Evolutionary conservation across 2,888 invertebrate species (phyloP).

Genomic region (Ceratothoa steindachneri): DNA sequence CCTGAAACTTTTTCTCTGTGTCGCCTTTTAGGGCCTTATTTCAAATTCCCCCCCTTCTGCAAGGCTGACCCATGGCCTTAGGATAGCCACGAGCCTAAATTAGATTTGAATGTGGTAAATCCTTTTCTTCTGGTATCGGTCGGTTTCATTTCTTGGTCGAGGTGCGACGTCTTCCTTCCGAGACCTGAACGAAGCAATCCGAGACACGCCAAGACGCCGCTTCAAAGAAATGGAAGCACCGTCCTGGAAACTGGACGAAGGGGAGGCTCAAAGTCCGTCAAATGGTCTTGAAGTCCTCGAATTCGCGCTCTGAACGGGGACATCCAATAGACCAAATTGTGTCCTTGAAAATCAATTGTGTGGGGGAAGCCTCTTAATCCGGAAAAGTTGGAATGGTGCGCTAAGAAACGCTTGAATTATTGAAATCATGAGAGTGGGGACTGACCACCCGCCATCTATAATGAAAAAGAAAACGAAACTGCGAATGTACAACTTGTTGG

Average conservation of each 20-base stretch:
- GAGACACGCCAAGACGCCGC: neutral
- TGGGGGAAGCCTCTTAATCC: neutral
- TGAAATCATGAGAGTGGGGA: neutral
- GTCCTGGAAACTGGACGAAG: slow-evolving; percentile 29
- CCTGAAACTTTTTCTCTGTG: neutral
- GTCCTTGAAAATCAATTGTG: neutral
- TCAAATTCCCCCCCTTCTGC: slow-evolving; percentile 22
- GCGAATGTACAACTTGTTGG: neutral
- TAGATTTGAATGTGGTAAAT: slow-evolving; percentile 38
- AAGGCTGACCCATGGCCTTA: slow-evolving; percentile 27
- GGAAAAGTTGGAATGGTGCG: neutral
- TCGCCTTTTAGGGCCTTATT: slow-evolving; percentile 13
- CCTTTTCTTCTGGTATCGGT: slow-evolving; percentile 22
- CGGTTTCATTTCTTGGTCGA: neutral
- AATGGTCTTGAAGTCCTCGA: slow-evolving; percentile 25
- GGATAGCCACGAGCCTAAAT: slow-evolving; percentile 31
- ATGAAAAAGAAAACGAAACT: neutral
- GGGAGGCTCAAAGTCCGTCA: slow-evolving; percentile 26
- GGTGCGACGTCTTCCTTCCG: neutral
- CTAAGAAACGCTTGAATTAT: neutral
- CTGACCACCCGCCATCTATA: neutral
- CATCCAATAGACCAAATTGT: neutral
- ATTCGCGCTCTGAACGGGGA: neutral
- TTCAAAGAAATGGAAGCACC: slow-evolving; percentile 22
- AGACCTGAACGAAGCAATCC: neutral